These are phyloP conservation scores for Gymnoscopelus braueri DNA, from an alignment of 2,797 vertebrate genomes.

Conservation along the genomic window DNA sequence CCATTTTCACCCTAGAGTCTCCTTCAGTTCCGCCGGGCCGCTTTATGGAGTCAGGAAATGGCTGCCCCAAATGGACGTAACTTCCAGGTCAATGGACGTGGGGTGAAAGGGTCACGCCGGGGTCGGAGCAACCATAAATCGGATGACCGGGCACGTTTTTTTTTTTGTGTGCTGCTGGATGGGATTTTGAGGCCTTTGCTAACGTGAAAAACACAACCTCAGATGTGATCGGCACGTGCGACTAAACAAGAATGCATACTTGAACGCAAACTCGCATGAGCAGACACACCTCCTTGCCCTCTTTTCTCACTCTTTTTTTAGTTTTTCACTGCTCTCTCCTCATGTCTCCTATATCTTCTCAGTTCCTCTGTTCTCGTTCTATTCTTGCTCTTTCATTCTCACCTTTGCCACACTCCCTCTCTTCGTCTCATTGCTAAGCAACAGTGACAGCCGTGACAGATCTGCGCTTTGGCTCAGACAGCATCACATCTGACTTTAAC, in stretches of 20 bases:
- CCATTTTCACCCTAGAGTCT: conserved; percentile 62
- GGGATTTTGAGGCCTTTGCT: conserved; percentile 22
- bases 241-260: background rate
- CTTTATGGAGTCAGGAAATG: conserved; percentile 78
- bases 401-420: conserved; percentile 35
- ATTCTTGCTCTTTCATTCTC: conserved; percentile 31
- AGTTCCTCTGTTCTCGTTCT: conserved; percentile 37
- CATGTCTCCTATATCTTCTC: conserved; percentile 16
- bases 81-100: conserved; percentile 77
- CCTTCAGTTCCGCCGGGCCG: conserved; percentile 65
- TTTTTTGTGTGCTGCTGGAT: conserved; percentile 11
- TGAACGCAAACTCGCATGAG: conserved; percentile 1
- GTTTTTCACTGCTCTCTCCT: conserved; percentile 12
- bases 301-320: conserved; percentile 5
- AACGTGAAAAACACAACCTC: background rate
- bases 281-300: background rate
- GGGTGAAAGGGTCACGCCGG: conserved; percentile 68
- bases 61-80: conserved; percentile 69
- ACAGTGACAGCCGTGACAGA: conserved; percentile 73
- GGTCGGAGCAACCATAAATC: conserved; percentile 66
- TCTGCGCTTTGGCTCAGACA: conserved; percentile 66
- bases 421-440: conserved; percentile 71
- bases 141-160: conserved; percentile 51
- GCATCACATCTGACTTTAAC: conserved; percentile 72
- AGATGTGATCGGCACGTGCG: conserved; percentile 32